Base-by-base conservation (phyloP, 2,888 invertebrate genomes). In the Shargacucullia verbasci region DNA sequence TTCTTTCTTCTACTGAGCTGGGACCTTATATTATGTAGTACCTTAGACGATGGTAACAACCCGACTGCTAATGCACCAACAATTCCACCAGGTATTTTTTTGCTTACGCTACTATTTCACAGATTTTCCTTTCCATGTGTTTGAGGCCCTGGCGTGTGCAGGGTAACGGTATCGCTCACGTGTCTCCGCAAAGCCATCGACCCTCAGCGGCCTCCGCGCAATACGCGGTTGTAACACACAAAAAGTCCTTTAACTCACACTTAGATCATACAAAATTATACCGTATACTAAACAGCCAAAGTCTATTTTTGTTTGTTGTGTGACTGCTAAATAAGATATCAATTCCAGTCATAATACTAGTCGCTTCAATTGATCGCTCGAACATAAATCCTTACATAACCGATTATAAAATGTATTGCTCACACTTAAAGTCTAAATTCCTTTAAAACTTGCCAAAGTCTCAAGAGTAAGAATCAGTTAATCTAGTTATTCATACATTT, bases 171-270 rank as follows among this genome's bases (percentile, higher is more conserved):
- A 88, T 61, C 78, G 80, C 83, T 92, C 93, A 93, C 93, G 93
- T 93, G 93, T 91, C 92, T 88, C 87, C 82, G 79, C 82, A 83
- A 80, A 90, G 93, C 85, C 93, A 94, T 90, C 93, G 93, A 93
- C 93, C 93, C 92, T 90, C 86, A 70, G 79, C 89, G 91, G 92
- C 92, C 92, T 90, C 91, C 85, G 90, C 92, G 88, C 90, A 91
- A 90, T 89, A 88, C 82, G 41, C 40, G 39, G 6, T 12, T 1
- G n/a, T n/a, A 29, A 43, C 46, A 53, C 6, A 25, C 57, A 50
- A 60, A 52, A 60, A 11, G 59, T 31, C 39, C 5, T 64, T 74
- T 20, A 44, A 50, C 45, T 20, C 38, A 33, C 14, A 12, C 20
- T 9, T 0, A 0, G 7, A n/a, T 12, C 25, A 56, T 39, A 40